phyloP scores from a whole-genome alignment of 2,113 vertebrate genomes.

The Xiphias gladius region DNA sequence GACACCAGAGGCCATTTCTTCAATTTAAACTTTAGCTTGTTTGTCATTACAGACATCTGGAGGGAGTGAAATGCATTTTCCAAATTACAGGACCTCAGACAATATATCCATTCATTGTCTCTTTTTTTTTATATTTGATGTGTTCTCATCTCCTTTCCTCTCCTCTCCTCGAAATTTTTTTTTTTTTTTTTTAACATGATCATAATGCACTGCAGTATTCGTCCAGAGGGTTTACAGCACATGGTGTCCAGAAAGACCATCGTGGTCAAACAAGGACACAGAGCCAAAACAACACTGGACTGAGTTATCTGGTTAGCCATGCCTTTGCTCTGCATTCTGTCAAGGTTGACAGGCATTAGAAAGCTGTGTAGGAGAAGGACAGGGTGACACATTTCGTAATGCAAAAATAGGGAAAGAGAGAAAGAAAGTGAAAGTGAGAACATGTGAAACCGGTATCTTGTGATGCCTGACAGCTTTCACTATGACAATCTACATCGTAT shows the following conservation, averaged over 20 bases:
- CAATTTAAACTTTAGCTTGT: conserved; percentile 26
- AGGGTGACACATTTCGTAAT: conserved; percentile 66
- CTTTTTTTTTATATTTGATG: conserved; percentile 13
- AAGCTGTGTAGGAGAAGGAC: conserved; percentile 33
- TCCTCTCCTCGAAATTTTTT: conserved; percentile 8
- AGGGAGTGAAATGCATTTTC: conserved; percentile 68
- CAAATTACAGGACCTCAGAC: conserved; percentile 58
- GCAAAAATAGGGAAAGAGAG: conserved; percentile 29
- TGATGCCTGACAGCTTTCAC: conserved; percentile 53
- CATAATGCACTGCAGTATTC: conserved; percentile 15
- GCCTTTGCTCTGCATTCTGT: conserved; percentile 24
- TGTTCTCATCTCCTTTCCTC: neutral
- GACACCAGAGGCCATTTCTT: conserved; percentile 49
- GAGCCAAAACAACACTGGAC: conserved; percentile 6
- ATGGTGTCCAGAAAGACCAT: conserved; percentile 12
- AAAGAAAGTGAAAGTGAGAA: conserved; percentile 66
- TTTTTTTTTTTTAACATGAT: neutral
- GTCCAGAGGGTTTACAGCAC: conserved; percentile 24
- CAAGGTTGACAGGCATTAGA: conserved; percentile 33
- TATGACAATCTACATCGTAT: conserved; percentile 31
- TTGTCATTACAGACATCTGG: conserved; percentile 71
- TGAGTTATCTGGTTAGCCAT: conserved; percentile 9
- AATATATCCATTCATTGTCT: conserved; percentile 10
- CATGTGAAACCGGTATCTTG: conserved; percentile 30
- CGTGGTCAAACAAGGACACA: conserved; percentile 37